Evolutionary conservation across 2,113 vertebrate species (phyloP), one percentile per base, ranked within the genome.

Genomic region (Grammomys surdaster): DNA sequence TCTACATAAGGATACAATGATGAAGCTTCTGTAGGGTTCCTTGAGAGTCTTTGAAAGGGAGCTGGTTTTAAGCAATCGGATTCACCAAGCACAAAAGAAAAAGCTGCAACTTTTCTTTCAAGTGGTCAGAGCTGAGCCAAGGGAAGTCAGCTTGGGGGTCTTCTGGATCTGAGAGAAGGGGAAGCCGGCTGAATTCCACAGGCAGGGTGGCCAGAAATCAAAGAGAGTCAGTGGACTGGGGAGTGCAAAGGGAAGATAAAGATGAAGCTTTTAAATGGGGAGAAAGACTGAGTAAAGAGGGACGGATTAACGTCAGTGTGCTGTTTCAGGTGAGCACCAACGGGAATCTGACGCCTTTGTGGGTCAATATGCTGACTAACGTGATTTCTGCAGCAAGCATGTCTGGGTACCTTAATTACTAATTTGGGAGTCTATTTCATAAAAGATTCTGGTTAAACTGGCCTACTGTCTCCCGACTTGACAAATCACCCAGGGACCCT

Each of bases 51-150:
- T 91, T 97, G 95, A 96, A 97, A 97, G 89, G 51, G 96, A 96
- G 88, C 89, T 91, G 91, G 92, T 96, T 97, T 97, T 97, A 97
- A 97, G 94, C 96, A 96, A 97, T 96, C 96, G 96, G 95, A 95
- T 95, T 87, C 95, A 94, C 92, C 24, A 80, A 95, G 73, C 73
- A 96, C 94, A 96, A 97, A 97, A 89, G 96, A 84, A 73, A 97
- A 94, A 2, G 51, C 97, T 91, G 93, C 86, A 96, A 93, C 94
- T 73, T 94, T 95, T 90, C 95, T 97, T 97, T 96, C 65, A 95
- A 96, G 82, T 82, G 56, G 90, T 51, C 95, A 89, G 90, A 96
- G 90, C 73, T 6, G 70, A 97, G 67, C 97, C 89, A 72, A 75
- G 94, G 95, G 96, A 96, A 95, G 93, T 80, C 96, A 96, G 94